phyloP scores from a whole-genome alignment of 2,888 invertebrate genomes.

The Epinotia demarniana region DNA sequence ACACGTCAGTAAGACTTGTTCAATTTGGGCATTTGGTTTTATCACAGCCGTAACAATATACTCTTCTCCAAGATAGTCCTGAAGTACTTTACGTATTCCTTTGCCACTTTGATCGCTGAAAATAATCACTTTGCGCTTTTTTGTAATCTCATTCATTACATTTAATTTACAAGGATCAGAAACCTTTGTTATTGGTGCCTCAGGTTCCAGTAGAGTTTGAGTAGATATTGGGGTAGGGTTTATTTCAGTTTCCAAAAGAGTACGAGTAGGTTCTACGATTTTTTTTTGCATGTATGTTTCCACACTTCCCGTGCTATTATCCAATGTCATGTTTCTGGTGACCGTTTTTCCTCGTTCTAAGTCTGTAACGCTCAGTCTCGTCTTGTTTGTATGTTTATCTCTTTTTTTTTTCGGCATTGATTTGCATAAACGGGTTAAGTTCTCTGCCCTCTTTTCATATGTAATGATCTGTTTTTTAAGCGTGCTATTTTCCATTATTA shows the following conservation, averaged over 20 bases:
- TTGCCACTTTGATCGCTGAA: constrained; percentile 13
- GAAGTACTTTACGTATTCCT: not conserved
- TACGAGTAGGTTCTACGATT: too few species aligned
- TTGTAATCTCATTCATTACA: not conserved
- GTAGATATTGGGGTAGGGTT: too few species aligned
- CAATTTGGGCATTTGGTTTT: constrained; percentile 16
- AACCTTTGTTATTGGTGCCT: not conserved
- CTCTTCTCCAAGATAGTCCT: not conserved
- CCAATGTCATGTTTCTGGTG: not conserved
- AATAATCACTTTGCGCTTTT: constrained; percentile 1
- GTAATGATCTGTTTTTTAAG: constrained; percentile 11
- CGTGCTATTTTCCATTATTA: constrained; percentile 12
- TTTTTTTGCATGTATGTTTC: not conserved
- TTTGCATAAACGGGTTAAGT: constrained; percentile 16
- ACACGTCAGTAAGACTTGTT: too few species aligned
- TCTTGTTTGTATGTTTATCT: not conserved
- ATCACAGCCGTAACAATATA: constrained; percentile 10
- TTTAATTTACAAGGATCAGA: not conserved
- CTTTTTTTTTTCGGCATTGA: not conserved
- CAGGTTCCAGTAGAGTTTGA: not conserved
- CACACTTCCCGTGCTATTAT: not conserved
- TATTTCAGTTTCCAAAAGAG: too few species aligned
- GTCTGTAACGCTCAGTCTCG: not conserved
- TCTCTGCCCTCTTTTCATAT: constrained; percentile 11
- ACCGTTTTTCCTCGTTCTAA: not conserved